Evolutionary conservation across 2,888 invertebrate genomes (phyloP).

Genomic region (Conchocele bisecta): DNA sequence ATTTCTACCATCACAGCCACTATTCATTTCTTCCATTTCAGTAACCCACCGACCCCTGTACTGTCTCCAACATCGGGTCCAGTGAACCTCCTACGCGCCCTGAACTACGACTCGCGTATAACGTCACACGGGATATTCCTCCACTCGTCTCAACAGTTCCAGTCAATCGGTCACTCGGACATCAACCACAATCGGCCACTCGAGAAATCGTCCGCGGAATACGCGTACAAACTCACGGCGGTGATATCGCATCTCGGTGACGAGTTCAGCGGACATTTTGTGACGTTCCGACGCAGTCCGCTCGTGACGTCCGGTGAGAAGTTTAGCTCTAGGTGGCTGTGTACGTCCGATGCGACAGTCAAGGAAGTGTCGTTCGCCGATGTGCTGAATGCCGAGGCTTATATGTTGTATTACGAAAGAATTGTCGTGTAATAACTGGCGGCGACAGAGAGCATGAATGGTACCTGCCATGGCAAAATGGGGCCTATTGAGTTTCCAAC

Average conservation of each 20-base stretch:
- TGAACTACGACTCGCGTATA: slow-evolving; percentile 77
- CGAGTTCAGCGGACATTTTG: slow-evolving; percentile 96
- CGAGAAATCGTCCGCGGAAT: slow-evolving; percentile 78
- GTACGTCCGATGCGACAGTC: slow-evolving; percentile 93
- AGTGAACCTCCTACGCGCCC: slow-evolving; percentile 77
- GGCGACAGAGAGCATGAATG: too few species aligned
- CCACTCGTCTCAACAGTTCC: slow-evolving; percentile 45
- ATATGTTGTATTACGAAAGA: slow-evolving; percentile 95
- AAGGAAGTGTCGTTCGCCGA: slow-evolving; percentile 91
- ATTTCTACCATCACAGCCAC: too few species aligned
- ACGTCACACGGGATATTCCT: slow-evolving; percentile 73
- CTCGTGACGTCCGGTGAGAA: slow-evolving; percentile 66
- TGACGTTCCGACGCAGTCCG: slow-evolving; percentile 91
- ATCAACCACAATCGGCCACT: slow-evolving; percentile 64
- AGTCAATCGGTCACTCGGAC: slow-evolving; percentile 77
- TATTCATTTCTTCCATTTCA: too few species aligned
- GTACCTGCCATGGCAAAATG: too few species aligned
- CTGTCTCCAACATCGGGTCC: slow-evolving; percentile 65
- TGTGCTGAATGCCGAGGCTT: slow-evolving; percentile 93
- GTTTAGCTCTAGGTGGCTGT: slow-evolving; percentile 88
- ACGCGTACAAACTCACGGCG: slow-evolving; percentile 90
- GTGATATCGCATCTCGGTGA: slow-evolving; percentile 96
- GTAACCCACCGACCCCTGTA: slow-evolving; percentile 1
- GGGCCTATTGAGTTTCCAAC: too few species aligned
- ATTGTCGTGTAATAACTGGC: too few species aligned